Evolutionary conservation across 2,113 vertebrate species (phyloP), one percentile per base, ranked within the genome.

Genomic region (Rhea americana): DNA sequence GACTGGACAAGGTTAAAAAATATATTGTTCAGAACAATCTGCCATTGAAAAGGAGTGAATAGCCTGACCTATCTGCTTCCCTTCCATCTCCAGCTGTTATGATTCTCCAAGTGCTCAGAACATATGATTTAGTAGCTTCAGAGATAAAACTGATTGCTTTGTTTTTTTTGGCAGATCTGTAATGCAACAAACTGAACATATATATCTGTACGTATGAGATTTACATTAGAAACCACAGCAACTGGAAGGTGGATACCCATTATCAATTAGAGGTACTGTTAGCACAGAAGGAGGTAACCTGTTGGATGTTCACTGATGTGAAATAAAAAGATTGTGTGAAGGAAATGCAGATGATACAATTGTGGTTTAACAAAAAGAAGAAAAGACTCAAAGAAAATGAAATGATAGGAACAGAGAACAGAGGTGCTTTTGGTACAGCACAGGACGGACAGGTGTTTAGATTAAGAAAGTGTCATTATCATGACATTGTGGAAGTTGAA

Each of bases 381-480:
- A 70, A 85, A 79, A 91, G 12, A 72, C n/a, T 81, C 48, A 73
- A 77, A 79, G 13, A 53, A 85, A 82, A 82, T 45, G 2, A 39
- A 94, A 83, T 71, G 2, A n/a, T 13, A 91, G 11, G 18, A 92
- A 63, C 65, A 39, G 25, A 91, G 30, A 85, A 83, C 20, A 48
- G 78, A 87, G 18, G 26, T 91, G 28, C 1, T 82, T 95, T 89
- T 65, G 28, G 51, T 75, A 56, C 30, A 70, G 74, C 30, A 82
- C 63, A 87, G 59, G 67, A 82, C n/a, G 53, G 20, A 25, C 32
- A 89, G 37, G 71, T 94, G 66, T 92, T 95, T 90, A 65, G 30
- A 68, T 70, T 90, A 82, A 91, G 32, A 65, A 90, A 85, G 16
- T 63, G 35, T 78, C 39, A 84, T 92, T 83, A 75, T 65, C 51